Conservation (phyloP, 2,797 vertebrate genomes). For the Acipenser oxyrinchus region DNA sequence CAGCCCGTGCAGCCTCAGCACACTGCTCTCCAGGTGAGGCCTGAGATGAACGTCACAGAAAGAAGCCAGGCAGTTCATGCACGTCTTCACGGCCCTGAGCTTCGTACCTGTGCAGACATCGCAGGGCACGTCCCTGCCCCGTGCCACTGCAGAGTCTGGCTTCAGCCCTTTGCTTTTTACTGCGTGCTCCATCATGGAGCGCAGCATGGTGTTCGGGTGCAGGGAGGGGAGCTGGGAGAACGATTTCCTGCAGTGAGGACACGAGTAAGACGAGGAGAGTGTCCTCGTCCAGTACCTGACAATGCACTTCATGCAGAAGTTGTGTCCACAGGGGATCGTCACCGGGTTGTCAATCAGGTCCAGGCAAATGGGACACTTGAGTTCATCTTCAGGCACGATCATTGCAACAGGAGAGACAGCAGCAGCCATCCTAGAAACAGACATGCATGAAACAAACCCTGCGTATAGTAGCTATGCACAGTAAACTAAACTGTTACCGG, state of each 20-base stretch:
- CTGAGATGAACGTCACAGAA: constrained; percentile 17
- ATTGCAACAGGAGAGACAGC: constrained; percentile 8
- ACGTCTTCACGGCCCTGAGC: constrained; percentile 9
- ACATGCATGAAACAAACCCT: too few species aligned
- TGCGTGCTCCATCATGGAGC: constrained; percentile 9
- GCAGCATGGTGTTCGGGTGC: constrained; percentile 12
- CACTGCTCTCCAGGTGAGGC: constrained; percentile 9
- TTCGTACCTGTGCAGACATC: constrained; percentile 14
- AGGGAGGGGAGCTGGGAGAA: background rate
- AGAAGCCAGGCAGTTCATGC: constrained; percentile 19
- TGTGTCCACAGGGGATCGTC: constrained; percentile 22
- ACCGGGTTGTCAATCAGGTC: constrained; percentile 12
- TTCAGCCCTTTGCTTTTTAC: background rate
- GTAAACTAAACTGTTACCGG: too few species aligned
- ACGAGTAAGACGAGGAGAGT: too few species aligned
- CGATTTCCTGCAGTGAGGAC: constrained; percentile 10
- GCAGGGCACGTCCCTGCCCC: background rate
- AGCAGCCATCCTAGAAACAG: constrained; percentile 2
- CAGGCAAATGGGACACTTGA: constrained; percentile 18
- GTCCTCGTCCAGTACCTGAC: background rate
- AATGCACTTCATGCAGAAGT: constrained; percentile 17
- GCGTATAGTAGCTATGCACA: too few species aligned
- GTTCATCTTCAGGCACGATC: constrained; percentile 15
- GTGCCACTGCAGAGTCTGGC: background rate
- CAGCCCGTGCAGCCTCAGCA: constrained; percentile 15